Percentiles rank a stretch among this genome's conserved stretches.
Conservation (phyloP, 2,797 vertebrate genomes). For the Malurus splendens region DNA sequence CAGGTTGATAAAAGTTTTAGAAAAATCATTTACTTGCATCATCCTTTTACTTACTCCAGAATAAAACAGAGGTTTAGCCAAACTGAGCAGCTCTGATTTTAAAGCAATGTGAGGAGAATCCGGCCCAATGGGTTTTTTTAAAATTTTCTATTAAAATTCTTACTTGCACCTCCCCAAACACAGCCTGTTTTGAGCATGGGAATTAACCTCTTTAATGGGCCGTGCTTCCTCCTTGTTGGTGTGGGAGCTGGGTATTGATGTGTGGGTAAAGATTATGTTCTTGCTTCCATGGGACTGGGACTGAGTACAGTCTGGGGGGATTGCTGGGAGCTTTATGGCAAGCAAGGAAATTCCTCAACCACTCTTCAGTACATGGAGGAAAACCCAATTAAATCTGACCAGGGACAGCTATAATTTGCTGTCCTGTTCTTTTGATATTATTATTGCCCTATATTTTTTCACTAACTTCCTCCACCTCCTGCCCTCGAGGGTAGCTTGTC, state of each 20-base stretch:
- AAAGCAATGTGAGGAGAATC: slow-evolving; percentile 17
- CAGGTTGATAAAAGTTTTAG: background rate
- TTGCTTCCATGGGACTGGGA: slow-evolving; percentile 47
- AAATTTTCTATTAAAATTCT: slow-evolving; percentile 54
- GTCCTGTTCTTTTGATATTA: slow-evolving; percentile 37
- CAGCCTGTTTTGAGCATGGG: background rate
- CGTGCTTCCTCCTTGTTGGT: slow-evolving; percentile 47
- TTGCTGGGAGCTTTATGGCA: slow-evolving; percentile 54
- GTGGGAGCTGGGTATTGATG: slow-evolving; percentile 35
- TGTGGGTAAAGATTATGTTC: slow-evolving; percentile 52
- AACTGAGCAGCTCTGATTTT: background rate
- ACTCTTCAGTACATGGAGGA: slow-evolving; percentile 10
- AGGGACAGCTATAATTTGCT: slow-evolving; percentile 43
- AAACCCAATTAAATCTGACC: slow-evolving; percentile 61
- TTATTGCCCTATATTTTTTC: slow-evolving; percentile 26
- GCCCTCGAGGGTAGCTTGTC: background rate
- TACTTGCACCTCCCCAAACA: slow-evolving; percentile 37
- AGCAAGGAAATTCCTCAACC: slow-evolving; percentile 51
- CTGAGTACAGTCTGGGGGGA: slow-evolving; percentile 40
- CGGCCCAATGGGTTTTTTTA: slow-evolving; percentile 3
- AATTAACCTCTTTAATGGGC: slow-evolving; percentile 51
- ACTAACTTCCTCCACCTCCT: slow-evolving; percentile 26
- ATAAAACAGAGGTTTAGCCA: background rate
- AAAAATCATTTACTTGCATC: background rate
- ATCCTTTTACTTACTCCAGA: background rate